Evolutionary conservation across 2,797 vertebrate species (phyloP).

Genomic region (Emydoidea blandingii): DNA sequence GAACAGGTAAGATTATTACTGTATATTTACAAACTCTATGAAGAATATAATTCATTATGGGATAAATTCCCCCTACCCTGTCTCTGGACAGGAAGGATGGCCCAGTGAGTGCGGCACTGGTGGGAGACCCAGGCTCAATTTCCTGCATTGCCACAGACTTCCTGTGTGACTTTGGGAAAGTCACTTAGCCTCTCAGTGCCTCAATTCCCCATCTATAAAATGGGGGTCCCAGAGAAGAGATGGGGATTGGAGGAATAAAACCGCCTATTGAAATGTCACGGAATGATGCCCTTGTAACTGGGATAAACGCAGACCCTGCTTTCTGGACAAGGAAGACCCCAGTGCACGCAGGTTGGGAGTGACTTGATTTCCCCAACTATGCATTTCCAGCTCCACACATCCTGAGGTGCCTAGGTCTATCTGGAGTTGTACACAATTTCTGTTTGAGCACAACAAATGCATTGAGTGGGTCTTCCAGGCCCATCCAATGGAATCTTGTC

Average conservation of each 20-base stretch:
- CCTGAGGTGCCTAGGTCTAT: background rate
- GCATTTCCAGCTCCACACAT: background rate
- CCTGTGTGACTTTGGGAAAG: background rate
- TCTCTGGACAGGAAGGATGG: background rate
- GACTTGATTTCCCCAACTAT: background rate
- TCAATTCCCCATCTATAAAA: background rate
- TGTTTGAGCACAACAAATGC: background rate
- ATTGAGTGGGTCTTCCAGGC: background rate
- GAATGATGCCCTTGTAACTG: background rate
- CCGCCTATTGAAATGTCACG: background rate
- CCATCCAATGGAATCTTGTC: accelerated
- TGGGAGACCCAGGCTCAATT: background rate
- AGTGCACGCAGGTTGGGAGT: background rate
- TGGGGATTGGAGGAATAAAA: background rate
- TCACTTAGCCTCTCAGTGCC: too few species aligned
- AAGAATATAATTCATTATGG: accelerated
- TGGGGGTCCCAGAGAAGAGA: too few species aligned
- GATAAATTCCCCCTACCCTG: accelerated
- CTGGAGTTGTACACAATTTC: background rate
- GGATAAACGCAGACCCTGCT: background rate
- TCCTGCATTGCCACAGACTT: background rate
- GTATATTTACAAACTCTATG: accelerated
- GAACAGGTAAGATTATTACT: constrained; percentile 87
- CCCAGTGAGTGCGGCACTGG: background rate
- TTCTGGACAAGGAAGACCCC: background rate